A percentile compares a stretch with the other conserved stretches of the same genome.
These are phyloP conservation scores for Pantelozetes paolii DNA, from an alignment of 2,888 invertebrate species.

Conservation along the genomic window DNA sequence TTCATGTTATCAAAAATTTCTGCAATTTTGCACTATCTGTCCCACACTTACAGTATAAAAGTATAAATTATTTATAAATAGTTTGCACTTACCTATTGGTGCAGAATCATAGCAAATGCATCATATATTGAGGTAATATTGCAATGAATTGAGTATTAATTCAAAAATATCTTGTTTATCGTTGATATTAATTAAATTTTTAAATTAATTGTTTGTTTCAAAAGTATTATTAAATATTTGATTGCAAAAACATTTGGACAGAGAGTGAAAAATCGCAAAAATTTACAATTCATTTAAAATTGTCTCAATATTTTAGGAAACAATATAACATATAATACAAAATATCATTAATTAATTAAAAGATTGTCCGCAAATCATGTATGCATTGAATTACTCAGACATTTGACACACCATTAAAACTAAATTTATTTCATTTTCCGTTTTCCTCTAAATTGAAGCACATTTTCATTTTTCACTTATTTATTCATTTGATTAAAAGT, in stretches of 20 bases:
- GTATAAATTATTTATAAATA: slow-evolving; percentile 1
- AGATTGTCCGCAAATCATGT: background rate
- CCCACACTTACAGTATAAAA: background rate
- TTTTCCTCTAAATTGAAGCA: background rate
- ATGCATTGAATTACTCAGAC: background rate
- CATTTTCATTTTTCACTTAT: background rate
- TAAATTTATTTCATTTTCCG: background rate
- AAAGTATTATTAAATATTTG: too few relatives aligned
- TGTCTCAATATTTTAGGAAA: background rate
- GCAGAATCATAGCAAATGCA: background rate
- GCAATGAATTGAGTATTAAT: too few relatives aligned
- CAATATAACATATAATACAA: too few relatives aligned
- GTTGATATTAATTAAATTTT: background rate
- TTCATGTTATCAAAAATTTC: background rate
- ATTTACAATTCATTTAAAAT: background rate
- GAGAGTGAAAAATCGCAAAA: background rate
- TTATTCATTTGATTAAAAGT: background rate
- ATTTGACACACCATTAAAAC: background rate
- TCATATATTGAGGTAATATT: background rate
- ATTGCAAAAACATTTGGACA: too few relatives aligned
- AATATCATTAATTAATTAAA: too few relatives aligned
- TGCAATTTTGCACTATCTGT: background rate
- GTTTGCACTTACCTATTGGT: slow-evolving; percentile 4
- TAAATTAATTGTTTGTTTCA: background rate
- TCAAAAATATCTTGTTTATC: too few relatives aligned